Base-by-base conservation (phyloP, 92 coral and sea anemone genomes). In the Ricordea florida region DNA sequence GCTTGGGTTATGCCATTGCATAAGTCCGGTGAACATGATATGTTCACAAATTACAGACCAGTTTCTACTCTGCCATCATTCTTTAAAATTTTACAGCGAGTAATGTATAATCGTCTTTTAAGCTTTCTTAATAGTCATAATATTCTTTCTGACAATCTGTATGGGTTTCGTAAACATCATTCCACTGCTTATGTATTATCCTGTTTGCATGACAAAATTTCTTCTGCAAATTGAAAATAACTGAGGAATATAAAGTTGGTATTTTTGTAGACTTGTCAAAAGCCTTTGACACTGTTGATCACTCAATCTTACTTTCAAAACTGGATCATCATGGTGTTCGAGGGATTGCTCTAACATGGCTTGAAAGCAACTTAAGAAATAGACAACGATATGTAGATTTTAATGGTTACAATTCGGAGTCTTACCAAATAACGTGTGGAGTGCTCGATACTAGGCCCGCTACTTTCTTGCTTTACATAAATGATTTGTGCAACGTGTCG, bases 201-300 rank as follows among this genome's bases (percentile, higher is more conserved):
- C 27, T 47, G 31, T 13, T 70, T 33, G 25, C 53, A 70, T 53
- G 78, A 70, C 21, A 70, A 53, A 53, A 37, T 53, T 18, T 45
- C 75, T 11, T n/a, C 62, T 16, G 62, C 62, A 24, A 29, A n/a
- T 49, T 67, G 75, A 47, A 26, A 48, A 67, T 45, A 67, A 27
- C n/a, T n/a, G n/a, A n/a, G 41, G 62, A 67, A 48, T 47, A 47
- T 16, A 67, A 59, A 26, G 62, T 44, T 21, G 75, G 75, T n/a
- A 14, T 67, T 44, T 49, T 67, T 48, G 7, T 67, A 8, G 75
- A 46, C 55, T 55, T 67, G 23, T 67, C 75, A 4, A 51, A 51
- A 5, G 59, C 59, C 59, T 70, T 70, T 70, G 78, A 53, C 34
- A 70, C 78, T 3, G 53, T 70, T 11, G 29, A 70, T 70, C 78